These are phyloP conservation scores for Manis javanica DNA, from an alignment of 2,797 vertebrate species.

Conservation along the genomic window DNA sequence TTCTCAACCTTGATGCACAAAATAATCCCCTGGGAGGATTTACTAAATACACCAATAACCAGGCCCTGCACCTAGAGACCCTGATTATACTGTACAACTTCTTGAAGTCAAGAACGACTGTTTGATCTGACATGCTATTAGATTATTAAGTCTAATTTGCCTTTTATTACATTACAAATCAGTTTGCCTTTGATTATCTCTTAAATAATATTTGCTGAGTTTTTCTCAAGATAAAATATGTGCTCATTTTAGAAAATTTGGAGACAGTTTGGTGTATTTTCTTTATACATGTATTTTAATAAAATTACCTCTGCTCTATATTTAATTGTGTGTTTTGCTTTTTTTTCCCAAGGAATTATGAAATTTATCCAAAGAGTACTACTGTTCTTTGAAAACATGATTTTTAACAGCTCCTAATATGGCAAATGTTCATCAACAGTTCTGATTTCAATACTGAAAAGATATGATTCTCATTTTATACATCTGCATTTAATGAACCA, in stretches of 20 bases:
- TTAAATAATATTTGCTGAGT: not conserved
- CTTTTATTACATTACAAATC: not conserved
- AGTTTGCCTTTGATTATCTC: not conserved
- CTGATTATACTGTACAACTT: not conserved
- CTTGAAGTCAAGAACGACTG: not conserved
- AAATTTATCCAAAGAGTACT: not conserved
- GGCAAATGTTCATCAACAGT: conserved; percentile 5
- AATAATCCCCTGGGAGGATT: not conserved
- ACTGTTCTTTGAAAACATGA: not conserved
- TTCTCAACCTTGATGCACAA: not conserved
- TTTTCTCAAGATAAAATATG: conserved; percentile 38
- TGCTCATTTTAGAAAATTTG: conserved; percentile 1
- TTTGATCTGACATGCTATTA: not conserved
- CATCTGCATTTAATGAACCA: not conserved
- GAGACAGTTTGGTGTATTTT: not conserved
- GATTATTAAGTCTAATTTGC: not conserved
- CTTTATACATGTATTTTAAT: conserved; percentile 2
- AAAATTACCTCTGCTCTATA: not conserved
- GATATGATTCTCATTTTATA: not conserved
- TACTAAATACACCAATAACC: not conserved
- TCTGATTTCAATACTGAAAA: conserved; percentile 21
- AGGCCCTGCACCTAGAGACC: not conserved
- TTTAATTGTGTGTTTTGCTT: not conserved
- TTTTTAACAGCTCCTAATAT: conserved; percentile 26
- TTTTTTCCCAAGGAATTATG: conserved; percentile 10